These are phyloP conservation scores for Chrysomallon squamiferum DNA, from an alignment of 1,140 invertebrate genomes.

Conservation along the genomic window DNA sequence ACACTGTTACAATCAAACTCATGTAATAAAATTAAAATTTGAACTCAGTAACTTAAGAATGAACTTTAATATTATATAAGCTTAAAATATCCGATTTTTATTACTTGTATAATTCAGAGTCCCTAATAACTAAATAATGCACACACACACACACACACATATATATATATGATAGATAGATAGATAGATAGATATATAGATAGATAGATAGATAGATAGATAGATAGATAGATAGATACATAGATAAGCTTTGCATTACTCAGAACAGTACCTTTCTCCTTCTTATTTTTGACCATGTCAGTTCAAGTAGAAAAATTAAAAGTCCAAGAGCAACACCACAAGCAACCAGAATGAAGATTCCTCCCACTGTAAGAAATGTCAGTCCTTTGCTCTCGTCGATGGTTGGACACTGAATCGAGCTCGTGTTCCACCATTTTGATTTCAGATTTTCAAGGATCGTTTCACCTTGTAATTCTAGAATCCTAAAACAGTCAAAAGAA, in stretches of 20 bases:
- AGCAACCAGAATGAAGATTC: constrained; percentile 22
- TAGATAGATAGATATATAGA: neutral
- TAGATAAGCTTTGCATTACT: neutral
- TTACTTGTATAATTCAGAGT: neutral
- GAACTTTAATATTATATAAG: neutral
- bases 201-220: neutral
- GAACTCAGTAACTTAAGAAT: neutral
- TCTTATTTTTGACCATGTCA: constrained; percentile 4
- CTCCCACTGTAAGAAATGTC: constrained; percentile 19
- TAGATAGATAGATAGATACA: neutral
- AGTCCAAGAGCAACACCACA: constrained; percentile 17
- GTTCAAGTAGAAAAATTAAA: constrained; percentile 14
- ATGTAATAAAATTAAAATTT: neutral
- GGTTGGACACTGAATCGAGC: constrained; percentile 76
- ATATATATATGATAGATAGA: too few species aligned
- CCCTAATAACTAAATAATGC: neutral
- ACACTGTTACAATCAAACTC: neutral
- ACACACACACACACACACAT: neutral
- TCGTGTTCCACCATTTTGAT: constrained; percentile 94
- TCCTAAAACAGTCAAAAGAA: constrained; percentile 69
- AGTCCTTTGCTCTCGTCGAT: constrained; percentile 17
- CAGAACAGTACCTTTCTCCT: neutral
- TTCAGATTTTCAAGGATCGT: constrained; percentile 89
- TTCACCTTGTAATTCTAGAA: constrained; percentile 91
- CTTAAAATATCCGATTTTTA: neutral